Evolutionary conservation across 92 coral and sea anemone species (phyloP).

Genomic region (Zoanthus sociatus): DNA sequence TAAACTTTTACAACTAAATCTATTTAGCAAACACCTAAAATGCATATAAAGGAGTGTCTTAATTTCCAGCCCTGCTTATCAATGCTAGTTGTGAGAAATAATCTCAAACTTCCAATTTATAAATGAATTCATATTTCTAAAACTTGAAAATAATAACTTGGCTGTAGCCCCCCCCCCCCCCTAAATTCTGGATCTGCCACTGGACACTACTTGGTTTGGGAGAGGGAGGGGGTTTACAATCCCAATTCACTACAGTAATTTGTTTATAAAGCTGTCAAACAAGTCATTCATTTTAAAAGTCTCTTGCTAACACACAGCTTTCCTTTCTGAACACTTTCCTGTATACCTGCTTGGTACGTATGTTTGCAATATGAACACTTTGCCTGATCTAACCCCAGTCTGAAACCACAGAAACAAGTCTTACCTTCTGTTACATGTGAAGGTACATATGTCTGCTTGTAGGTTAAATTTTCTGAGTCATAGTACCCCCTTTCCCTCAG

Average conservation of each 20-base stretch:
- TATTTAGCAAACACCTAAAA: neutral
- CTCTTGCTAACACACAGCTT: slow-evolving; percentile 52
- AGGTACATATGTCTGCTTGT: slow-evolving; percentile 29
- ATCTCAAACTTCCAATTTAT: neutral
- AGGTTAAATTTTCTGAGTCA: slow-evolving; percentile 9
- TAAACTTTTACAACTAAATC: neutral
- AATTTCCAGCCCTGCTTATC: slow-evolving; percentile 8
- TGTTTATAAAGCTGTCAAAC: slow-evolving; percentile 10
- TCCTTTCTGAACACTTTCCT: slow-evolving; percentile 64
- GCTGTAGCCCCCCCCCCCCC: neutral
- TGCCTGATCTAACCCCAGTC: slow-evolving; percentile 27
- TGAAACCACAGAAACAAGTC: slow-evolving; percentile 17
- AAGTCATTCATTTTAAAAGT: slow-evolving; percentile 9
- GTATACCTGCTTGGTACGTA: slow-evolving; percentile 57
- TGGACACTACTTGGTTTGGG: slow-evolving; percentile 6
- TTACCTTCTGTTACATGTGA: slow-evolving; percentile 10
- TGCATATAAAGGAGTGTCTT: slow-evolving; percentile 2
- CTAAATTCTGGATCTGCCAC: slow-evolving; percentile 6
- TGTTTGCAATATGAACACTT: slow-evolving; percentile 73
- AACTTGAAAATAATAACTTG: neutral
- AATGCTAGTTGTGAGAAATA: neutral
- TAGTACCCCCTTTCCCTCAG: slow-evolving; percentile 55
- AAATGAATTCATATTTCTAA: neutral
- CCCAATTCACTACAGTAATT: neutral
- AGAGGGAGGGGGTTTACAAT: slow-evolving; percentile 15